Evolutionary conservation across 1,140 invertebrate species (phyloP), one percentile per base, ranked within the genome.

Genomic region (Aradophagus sp.): DNA sequence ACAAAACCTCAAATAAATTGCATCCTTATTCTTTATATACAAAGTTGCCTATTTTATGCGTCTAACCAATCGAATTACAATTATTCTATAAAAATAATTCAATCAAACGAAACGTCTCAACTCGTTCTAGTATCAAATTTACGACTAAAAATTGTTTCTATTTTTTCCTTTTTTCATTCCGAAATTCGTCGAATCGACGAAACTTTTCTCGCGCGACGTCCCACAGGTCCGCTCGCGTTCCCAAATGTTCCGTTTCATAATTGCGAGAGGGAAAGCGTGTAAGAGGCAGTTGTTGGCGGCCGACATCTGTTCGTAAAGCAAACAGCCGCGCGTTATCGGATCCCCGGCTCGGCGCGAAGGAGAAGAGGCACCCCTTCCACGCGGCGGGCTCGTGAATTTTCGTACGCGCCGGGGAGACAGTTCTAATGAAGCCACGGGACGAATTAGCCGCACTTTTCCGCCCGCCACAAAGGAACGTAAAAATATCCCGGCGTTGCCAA

Each of bases 261-360:
- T 71, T 71, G 61, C 61, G 41, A 59, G 41, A 34, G 68, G 61
- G 68, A 71, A 53, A 65, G 45, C 29, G 56, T 56, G 41, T 70
- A 56, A 56, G 44, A 58, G 52, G 48, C 68, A 62, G 44, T 59
- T 58, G 53, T 63, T 62, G 45, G 59, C 38, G 55, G 48, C 15
- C 36, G 19, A 72, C 68, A 72, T 72, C 68, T 72, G 68, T 66
- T 72, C 68, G 20, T 14, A 66, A 38, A 72, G 61, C 61, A 72
- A 72, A 72, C 61, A 72, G n/a, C 42, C 15, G 56, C 39, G 47
- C 11, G 68, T 56, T 65, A 71, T 69, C 66, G 56, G 27, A 70
- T 62, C 39, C 50, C 44, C 20, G 20, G 20, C 16, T 16, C 17
- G 19, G 14, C 42, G 12, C 6, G 26, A 23, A 47, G 42, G 34